These are phyloP conservation scores for Mesorhabditis spiculigera DNA, from an alignment of 2,888 invertebrate species.

Conservation along the genomic window DNA sequence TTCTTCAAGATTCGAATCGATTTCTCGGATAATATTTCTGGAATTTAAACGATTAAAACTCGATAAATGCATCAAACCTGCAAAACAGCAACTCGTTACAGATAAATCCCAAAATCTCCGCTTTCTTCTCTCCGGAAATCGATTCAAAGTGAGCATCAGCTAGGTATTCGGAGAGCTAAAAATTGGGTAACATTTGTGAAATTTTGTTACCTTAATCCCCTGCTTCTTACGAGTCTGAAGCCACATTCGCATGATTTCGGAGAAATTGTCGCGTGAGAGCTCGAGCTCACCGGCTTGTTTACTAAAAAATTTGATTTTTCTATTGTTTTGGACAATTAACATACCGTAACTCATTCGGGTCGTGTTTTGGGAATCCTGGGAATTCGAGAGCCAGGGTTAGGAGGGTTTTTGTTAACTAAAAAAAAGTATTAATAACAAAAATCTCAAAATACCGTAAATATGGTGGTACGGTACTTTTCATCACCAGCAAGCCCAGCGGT, in stretches of 20 bases:
- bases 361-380: conserved; percentile 53
- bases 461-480: conserved; percentile 15
- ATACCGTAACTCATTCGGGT: background rate
- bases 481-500: conserved; percentile 60
- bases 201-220: conserved; percentile 15
- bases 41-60: background rate
- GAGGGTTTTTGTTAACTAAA: conserved; percentile 54
- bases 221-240: conserved; percentile 19
- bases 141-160: conserved; percentile 81
- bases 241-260: conserved; percentile 75
- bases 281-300: conserved; percentile 80
- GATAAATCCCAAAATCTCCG: conserved; percentile 81
- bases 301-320: conserved; percentile 62
- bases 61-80: no score
- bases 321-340: no score
- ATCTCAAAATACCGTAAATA: conserved; percentile 10
- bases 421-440: background rate
- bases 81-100: conserved; percentile 92
- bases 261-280: conserved; percentile 83
- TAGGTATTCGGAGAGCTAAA: conserved; percentile 70
- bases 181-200: background rate
- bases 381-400: conserved; percentile 60
- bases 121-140: conserved; percentile 79
- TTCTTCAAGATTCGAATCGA: conserved; percentile 81
- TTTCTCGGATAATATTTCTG: conserved; percentile 67